phyloP scores from a whole-genome alignment of 2,797 vertebrate species.

The Pelodytes ibericus region DNA sequence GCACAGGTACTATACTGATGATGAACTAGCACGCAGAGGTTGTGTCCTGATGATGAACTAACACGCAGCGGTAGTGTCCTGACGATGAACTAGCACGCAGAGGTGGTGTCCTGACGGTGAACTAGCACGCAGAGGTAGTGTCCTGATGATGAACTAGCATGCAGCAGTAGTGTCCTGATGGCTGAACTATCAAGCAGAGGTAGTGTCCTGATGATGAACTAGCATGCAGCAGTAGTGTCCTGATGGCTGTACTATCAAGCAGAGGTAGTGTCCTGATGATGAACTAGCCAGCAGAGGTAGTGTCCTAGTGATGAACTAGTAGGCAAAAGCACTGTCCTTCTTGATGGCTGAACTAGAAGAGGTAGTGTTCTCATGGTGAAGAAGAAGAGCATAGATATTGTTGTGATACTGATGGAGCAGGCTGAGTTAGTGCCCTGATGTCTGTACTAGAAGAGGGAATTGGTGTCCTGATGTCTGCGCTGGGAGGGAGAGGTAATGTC shows the following conservation, averaged over 20 bases:
- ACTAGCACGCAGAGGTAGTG: too few relatives aligned
- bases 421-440: neutral
- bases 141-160: too few relatives aligned
- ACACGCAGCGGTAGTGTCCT: too few relatives aligned
- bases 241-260: too few relatives aligned
- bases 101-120: too few relatives aligned
- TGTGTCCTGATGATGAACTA: neutral
- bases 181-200: neutral
- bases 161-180: too few relatives aligned
- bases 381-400: neutral
- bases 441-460: neutral
- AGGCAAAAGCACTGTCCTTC: too few relatives aligned
- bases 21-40: neutral
- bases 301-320: too few relatives aligned
- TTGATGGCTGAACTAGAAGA: neutral
- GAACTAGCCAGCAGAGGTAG: too few relatives aligned
- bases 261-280: too few relatives aligned
- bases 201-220: neutral
- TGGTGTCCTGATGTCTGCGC: constrained; percentile 28
- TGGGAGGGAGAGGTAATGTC: constrained; percentile 33
- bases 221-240: neutral
- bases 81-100: too few relatives aligned
- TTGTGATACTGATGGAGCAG: neutral
- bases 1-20: too few relatives aligned
- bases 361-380: neutral